phyloP scores from a whole-genome alignment of 2,113 vertebrate genomes.

The Ia io region DNA sequence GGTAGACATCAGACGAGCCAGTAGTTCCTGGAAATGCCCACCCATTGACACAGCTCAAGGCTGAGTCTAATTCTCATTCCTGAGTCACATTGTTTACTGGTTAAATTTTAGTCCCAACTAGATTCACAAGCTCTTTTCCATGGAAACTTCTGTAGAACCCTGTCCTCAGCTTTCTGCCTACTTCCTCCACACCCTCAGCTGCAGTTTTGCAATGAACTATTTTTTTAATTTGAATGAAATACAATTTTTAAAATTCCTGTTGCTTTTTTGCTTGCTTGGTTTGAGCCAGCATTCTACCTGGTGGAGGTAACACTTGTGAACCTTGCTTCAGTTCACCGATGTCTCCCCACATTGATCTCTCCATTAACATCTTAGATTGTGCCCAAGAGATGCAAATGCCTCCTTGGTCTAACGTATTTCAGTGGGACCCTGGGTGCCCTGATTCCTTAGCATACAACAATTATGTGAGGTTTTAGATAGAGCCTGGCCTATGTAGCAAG shows the following conservation, averaged over 20 bases:
- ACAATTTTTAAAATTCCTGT: neutral
- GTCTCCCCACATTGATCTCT: neutral
- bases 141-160: neutral
- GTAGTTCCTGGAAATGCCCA: neutral
- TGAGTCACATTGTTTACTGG: neutral
- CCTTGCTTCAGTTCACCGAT: neutral
- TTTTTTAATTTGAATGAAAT: neutral
- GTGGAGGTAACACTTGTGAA: neutral
- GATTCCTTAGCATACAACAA: neutral
- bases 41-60: neutral
- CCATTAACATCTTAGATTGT: neutral
- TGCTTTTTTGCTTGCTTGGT: neutral
- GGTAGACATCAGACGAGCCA: neutral
- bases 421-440: neutral
- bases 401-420: neutral
- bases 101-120: neutral
- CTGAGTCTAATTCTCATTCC: neutral
- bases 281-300: neutral
- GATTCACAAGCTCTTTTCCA: neutral
- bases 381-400: neutral
- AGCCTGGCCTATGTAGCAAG: neutral
- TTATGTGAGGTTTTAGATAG: constrained; percentile 1
- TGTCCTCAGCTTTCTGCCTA: neutral
- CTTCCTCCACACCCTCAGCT: neutral
- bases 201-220: neutral